Conservation (phyloP, 2,113 vertebrate species). For the Physeter macrocephalus region DNA sequence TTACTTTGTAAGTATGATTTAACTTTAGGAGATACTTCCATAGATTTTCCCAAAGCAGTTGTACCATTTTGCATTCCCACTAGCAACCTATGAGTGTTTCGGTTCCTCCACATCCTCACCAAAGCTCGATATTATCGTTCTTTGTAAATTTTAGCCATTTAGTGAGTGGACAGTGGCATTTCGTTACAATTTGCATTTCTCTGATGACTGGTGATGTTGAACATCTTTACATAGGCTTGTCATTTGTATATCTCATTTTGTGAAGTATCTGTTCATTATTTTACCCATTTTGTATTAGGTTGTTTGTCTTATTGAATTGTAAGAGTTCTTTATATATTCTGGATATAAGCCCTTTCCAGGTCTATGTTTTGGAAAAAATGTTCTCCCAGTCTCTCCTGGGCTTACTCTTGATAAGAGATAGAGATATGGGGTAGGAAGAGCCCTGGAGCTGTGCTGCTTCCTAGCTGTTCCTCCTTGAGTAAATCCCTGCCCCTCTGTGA, state of each 20-base stretch:
- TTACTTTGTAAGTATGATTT: not conserved
- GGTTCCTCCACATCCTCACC: not conserved
- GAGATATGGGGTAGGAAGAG: not conserved
- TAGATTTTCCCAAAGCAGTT: not conserved
- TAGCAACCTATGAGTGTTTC: not conserved
- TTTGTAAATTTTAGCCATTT: not conserved
- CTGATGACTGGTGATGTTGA: not conserved
- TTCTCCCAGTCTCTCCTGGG: not conserved
- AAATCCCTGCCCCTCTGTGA: not conserved
- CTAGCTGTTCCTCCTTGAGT: not conserved
- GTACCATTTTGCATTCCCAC: not conserved
- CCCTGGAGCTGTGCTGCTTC: not conserved
- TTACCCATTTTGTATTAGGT: not conserved
- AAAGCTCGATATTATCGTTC: not conserved
- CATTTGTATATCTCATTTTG: not conserved
- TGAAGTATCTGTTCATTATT: not conserved
- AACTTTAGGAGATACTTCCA: not conserved
- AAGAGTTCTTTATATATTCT: not conserved
- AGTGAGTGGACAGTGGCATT: not conserved
- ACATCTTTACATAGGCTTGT: not conserved
- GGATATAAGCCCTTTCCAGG: not conserved
- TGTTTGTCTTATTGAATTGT: not conserved
- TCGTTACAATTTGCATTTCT: not conserved
- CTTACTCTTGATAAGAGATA: not conserved
- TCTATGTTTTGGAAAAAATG: not conserved